phyloP scores from a whole-genome alignment of 2,888 invertebrate genomes.

The Eutolmus rufibarbis region DNA sequence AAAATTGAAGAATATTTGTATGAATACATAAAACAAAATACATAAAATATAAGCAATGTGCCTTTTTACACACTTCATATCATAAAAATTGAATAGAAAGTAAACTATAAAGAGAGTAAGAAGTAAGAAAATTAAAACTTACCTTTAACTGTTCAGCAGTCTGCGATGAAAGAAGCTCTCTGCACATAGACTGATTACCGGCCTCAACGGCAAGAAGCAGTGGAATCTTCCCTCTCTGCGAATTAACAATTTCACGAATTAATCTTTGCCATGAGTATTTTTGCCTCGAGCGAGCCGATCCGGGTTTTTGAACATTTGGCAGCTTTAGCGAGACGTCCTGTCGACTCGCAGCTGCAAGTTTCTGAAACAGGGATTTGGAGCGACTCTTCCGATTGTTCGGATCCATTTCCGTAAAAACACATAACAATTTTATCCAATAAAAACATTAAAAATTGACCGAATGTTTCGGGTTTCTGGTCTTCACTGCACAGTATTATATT shows the following conservation, averaged over 20 bases:
- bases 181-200: conserved; percentile 94
- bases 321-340: not conserved
- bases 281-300: conserved; percentile 48
- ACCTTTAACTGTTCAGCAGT: conserved; percentile 87
- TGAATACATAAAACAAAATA: not conserved
- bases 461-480: not conserved
- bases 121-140: conserved; percentile 48
- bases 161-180: conserved; percentile 87
- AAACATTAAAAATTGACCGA: not conserved
- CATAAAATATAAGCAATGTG: not conserved
- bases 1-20: not conserved
- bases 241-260: conserved; percentile 67
- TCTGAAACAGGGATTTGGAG: conserved; percentile 57
- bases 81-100: not conserved
- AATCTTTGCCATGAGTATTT: conserved; percentile 65
- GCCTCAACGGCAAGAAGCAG: conserved; percentile 92
- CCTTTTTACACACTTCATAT: not conserved
- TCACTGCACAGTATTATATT: not conserved
- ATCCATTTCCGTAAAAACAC: conserved; percentile 7
- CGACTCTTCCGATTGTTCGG: conserved; percentile 26
- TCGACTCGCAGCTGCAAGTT: conserved; percentile 64
- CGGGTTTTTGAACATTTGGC: not conserved
- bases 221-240: conserved; percentile 92
- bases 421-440: not conserved
- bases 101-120: not conserved